phyloP scores from a whole-genome alignment of 64 coral and sea anemone species.

The Orbicella faveolata region DNA sequence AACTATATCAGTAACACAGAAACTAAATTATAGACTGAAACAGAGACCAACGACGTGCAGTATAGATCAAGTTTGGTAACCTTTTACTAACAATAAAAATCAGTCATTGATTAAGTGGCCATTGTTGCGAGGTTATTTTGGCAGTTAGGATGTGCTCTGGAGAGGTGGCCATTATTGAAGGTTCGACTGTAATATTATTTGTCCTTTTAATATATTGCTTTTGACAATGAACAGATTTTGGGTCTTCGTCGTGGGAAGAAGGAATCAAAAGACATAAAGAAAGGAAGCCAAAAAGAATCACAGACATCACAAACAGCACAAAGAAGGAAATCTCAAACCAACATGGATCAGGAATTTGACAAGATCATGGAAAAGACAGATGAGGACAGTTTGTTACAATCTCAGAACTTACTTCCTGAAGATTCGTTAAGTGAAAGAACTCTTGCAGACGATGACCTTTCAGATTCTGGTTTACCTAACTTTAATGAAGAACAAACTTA shows the following conservation, averaged over 20 bases:
- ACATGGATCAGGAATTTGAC: not conserved
- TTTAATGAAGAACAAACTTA: slow-evolving; percentile 49
- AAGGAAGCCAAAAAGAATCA: not conserved
- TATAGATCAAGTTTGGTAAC: no score
- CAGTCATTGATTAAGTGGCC: no score
- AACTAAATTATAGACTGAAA: no score
- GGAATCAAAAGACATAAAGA: slow-evolving; percentile 18
- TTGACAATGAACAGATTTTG: slow-evolving; percentile 61
- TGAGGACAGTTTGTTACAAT: slow-evolving; percentile 26
- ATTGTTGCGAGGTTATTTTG: no score
- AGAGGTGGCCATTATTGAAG: no score
- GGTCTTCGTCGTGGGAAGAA: slow-evolving; percentile 68
- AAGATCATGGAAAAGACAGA: not conserved
- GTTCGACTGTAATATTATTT: not conserved
- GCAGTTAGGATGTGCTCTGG: no score
- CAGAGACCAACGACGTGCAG: no score
- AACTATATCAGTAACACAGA: no score
- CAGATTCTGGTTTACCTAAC: slow-evolving; percentile 47
- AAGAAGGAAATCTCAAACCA: not conserved
- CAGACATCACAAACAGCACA: slow-evolving; percentile 32
- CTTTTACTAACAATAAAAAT: no score
- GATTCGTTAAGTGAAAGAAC: slow-evolving; percentile 46
- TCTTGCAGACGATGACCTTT: slow-evolving; percentile 58
- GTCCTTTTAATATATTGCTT: not conserved
- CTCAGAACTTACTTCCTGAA: slow-evolving; percentile 59